A percentile compares a stretch with the other conserved stretches of the same genome.
These are phyloP conservation scores for Sipha maydis DNA, from an alignment of 2,888 invertebrate genomes.

Conservation along the genomic window DNA sequence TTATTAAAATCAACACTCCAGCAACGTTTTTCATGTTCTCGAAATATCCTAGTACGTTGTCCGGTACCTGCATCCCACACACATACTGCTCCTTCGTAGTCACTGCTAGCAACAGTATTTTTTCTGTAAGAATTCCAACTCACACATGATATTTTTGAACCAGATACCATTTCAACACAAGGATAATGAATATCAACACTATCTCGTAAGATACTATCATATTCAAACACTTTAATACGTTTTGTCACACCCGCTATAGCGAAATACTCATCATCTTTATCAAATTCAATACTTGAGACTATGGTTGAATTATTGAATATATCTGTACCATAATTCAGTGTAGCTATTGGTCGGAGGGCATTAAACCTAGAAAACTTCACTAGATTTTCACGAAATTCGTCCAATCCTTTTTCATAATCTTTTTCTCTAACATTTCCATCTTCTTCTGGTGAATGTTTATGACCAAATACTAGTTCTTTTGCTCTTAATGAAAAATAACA, in stretches of 20 bases:
- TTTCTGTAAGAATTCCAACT: slow-evolving; percentile 95
- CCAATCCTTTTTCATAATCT: slow-evolving; percentile 70
- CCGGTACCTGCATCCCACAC: slow-evolving; percentile 91
- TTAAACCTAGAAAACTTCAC: slow-evolving; percentile 86
- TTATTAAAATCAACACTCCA: slow-evolving; percentile 97
- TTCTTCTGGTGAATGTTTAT: slow-evolving; percentile 64
- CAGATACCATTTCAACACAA: slow-evolving; percentile 88
- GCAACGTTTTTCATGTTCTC: slow-evolving; percentile 94
- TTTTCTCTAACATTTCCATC: slow-evolving; percentile 60
- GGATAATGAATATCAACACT: slow-evolving; percentile 93
- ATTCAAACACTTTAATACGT: slow-evolving; percentile 93
- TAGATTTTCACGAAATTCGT: slow-evolving; percentile 84
- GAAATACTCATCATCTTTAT: slow-evolving; percentile 94
- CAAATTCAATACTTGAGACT: slow-evolving; percentile 93
- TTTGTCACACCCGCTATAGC: slow-evolving; percentile 96
- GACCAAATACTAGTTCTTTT: slow-evolving; percentile 77
- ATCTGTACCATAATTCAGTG: slow-evolving; percentile 89
- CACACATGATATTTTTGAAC: slow-evolving; percentile 93
- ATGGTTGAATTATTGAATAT: slow-evolving; percentile 87
- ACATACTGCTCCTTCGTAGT: slow-evolving; percentile 93
- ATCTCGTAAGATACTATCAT: slow-evolving; percentile 84
- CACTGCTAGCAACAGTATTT: slow-evolving; percentile 86
- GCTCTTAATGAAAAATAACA: slow-evolving; percentile 85
- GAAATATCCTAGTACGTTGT: slow-evolving; percentile 78
- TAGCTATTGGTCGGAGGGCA: slow-evolving; percentile 82